These are phyloP conservation scores for Coecobrya sp. DNA, from an alignment of 2,888 invertebrate genomes.

Conservation along the genomic window DNA sequence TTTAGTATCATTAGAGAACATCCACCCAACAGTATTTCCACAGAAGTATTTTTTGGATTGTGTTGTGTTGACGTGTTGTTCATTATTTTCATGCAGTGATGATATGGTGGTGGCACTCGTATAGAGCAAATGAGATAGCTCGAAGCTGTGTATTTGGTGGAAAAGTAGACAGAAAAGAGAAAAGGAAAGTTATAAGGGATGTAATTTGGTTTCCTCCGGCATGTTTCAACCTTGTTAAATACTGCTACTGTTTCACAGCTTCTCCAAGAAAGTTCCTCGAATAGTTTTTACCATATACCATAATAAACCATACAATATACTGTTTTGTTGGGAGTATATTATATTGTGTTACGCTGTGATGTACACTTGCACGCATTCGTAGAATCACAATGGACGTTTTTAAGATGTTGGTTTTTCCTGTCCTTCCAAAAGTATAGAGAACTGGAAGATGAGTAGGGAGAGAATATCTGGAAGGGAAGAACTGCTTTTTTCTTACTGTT, in stretches of 20 bases:
- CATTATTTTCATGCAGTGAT: constrained; percentile 62
- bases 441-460: background rate
- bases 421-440: background rate
- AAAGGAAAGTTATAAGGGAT: constrained; percentile 79
- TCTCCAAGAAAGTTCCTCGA: constrained; percentile 9
- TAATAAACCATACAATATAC: background rate
- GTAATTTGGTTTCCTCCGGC: constrained; percentile 85
- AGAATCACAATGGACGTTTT: background rate
- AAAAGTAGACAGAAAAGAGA: constrained; percentile 29
- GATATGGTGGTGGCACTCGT: constrained; percentile 21
- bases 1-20: constrained; percentile 10
- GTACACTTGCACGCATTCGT: background rate
- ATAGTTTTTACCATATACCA: background rate
- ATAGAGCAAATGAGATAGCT: constrained; percentile 64
- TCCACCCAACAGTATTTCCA: background rate
- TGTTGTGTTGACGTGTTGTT: constrained; percentile 58
- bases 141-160: constrained; percentile 41
- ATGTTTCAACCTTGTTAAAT: constrained; percentile 85
- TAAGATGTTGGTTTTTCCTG: background rate
- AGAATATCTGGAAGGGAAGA: constrained; percentile 20
- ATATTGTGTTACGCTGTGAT: background rate
- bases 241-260: constrained; percentile 76
- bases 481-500: constrained; percentile 30
- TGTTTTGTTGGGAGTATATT: background rate
- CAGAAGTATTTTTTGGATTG: background rate